Evolutionary conservation across 1,140 invertebrate genomes (phyloP).

Genomic region (Apocrypta bakeri): DNA sequence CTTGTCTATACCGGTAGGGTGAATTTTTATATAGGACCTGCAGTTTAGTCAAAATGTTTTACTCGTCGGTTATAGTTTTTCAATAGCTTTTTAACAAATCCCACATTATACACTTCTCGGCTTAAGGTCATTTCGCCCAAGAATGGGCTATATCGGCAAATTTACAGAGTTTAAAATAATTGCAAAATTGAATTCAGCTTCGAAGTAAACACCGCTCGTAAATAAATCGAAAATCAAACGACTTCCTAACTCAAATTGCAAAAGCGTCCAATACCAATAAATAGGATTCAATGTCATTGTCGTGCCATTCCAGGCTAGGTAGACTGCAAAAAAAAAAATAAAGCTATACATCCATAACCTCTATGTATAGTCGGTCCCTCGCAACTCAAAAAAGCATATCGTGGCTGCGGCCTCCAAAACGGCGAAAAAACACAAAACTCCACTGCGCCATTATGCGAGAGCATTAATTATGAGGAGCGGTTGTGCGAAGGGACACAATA

Average conservation of each 20-base stretch:
- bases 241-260: background rate
- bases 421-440: slow-evolving; percentile 19
- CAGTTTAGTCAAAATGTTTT: background rate
- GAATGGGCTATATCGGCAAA: background rate
- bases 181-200: background rate
- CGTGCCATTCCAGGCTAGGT: slow-evolving; percentile 5
- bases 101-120: no score
- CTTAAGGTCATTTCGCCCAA: background rate
- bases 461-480: slow-evolving; percentile 36
- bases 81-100: no score
- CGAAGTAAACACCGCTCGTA: background rate
- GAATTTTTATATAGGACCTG: slow-evolving; percentile 8
- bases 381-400: slow-evolving; percentile 26
- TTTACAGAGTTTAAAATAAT: background rate
- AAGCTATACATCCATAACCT: background rate
- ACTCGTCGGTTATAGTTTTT: background rate
- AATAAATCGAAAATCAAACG: slow-evolving; percentile 24
- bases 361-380: background rate
- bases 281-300: slow-evolving; percentile 42
- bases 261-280: slow-evolving; percentile 44
- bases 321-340: slow-evolving; percentile 23
- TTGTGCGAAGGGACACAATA: slow-evolving; percentile 33
- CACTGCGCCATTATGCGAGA: background rate
- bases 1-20: background rate
- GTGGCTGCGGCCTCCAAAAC: background rate